Base-by-base conservation (phyloP, 2,113 vertebrate species). In the Malurus alboscapulatus region DNA sequence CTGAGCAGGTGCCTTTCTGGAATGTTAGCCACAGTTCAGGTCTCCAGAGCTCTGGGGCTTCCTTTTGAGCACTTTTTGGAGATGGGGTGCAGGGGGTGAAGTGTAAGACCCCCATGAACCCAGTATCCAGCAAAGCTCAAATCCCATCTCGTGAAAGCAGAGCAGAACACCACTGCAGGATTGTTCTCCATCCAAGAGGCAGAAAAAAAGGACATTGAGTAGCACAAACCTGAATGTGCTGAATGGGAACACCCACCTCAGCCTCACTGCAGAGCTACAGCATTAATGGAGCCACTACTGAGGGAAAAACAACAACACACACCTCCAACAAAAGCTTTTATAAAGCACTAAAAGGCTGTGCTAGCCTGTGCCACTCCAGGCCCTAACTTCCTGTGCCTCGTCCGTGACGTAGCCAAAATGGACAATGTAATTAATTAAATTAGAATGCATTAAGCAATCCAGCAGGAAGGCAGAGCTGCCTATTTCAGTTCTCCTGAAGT, bases 391-490 rank as follows among this genome's bases (percentile, higher is more conserved):
- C 84, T 63, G 30, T 54, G 75, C 93, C 87, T 92, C 40, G 53
- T 72, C 84, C 1, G 1, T 85, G 96, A 97, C 16, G 45, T 65
- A 92, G 92, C 83, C 87, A 59, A 93, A 93, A 80, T 38, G 83
- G 83, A 90, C 92, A 85, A 71, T 67, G 82, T 86, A 72, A 92
- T 95, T 94, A 90, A 96, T 90, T 85, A 85, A 91, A 93, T 94
- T 90, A 88, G 90, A 95, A 92, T 47, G 62, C 87, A 94, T 92
- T 90, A 93, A 95, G 72, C 72, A 50, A 81, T 93, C 34, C 76
- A 94, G 82, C 84, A 91, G 90, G 90, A 87, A 94, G 51, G 63
- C 82, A 80, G 17, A 67, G 50, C 74, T 92, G 87, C 68, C 81
- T 91, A 51, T 79, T 87, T 76, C 25, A 9, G 84, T 87, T 87